Evolutionary conservation across 1,140 invertebrate species (phyloP).

Genomic region (Drosophila eugracilis): DNA sequence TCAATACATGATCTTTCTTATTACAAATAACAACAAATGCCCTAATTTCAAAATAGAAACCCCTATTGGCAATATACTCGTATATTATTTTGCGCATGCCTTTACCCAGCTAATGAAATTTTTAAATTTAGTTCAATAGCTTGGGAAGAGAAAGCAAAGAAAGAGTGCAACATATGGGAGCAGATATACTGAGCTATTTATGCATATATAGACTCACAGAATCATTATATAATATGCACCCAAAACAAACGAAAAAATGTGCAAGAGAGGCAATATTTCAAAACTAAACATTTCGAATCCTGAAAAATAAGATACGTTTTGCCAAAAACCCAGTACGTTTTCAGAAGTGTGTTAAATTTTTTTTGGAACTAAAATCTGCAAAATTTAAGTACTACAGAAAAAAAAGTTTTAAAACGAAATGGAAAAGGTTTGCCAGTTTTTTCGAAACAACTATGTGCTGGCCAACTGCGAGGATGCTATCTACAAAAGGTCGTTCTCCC

Average conservation of each 20-base stretch:
- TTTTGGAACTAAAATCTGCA: background rate
- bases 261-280: constrained; percentile 7
- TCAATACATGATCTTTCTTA: background rate
- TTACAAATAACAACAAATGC: background rate
- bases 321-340: constrained; percentile 28
- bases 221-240: constrained; percentile 38
- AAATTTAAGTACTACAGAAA: constrained; percentile 14
- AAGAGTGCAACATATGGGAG: constrained; percentile 26
- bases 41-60: constrained; percentile 4
- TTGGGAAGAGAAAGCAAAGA: constrained; percentile 36
- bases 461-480: constrained; percentile 87
- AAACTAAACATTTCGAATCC: constrained; percentile 5
- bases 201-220: constrained; percentile 9
- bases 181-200: background rate
- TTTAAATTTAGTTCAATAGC: constrained; percentile 48
- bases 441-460: constrained; percentile 87
- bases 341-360: constrained; percentile 2
- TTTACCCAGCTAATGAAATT: constrained; percentile 39
- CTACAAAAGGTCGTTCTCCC: constrained; percentile 86
- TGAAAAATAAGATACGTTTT: background rate
- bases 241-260: constrained; percentile 29
- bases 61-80: constrained; percentile 5
- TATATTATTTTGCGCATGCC: constrained; percentile 10
- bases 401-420: constrained; percentile 14
- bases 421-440: constrained; percentile 86